phyloP scores from a whole-genome alignment of 2,888 invertebrate species.

The Erebia epiphron region DNA sequence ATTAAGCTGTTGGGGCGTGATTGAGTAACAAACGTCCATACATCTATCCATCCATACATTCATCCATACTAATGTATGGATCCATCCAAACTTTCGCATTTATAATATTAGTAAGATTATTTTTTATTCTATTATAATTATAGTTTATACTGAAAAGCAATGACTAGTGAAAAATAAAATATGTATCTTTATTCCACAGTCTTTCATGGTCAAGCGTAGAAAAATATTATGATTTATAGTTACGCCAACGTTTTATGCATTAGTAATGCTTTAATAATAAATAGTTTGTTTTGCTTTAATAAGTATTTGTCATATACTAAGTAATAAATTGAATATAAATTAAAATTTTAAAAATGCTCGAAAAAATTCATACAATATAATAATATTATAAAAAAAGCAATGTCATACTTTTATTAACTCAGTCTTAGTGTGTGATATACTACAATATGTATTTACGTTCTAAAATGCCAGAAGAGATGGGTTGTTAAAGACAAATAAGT shows the following conservation, averaged over 20 bases:
- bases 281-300: slow-evolving; percentile 15
- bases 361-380: slow-evolving; percentile 33
- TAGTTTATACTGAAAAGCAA: too few relatives aligned
- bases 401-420: slow-evolving; percentile 32
- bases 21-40: too few relatives aligned
- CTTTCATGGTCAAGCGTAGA: neutral
- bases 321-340: slow-evolving; percentile 31
- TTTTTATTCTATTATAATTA: too few relatives aligned
- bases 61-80: too few relatives aligned
- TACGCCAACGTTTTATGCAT: slow-evolving; percentile 15
- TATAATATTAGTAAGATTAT: too few relatives aligned
- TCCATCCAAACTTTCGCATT: too few relatives aligned
- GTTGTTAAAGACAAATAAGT: neutral
- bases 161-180: too few relatives aligned
- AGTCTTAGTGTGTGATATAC: slow-evolving; percentile 30
- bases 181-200: neutral
- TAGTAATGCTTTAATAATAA: neutral
- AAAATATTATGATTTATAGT: neutral
- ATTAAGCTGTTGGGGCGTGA: too few relatives aligned
- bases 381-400: slow-evolving; percentile 23
- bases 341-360: slow-evolving; percentile 24
- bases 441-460: slow-evolving; percentile 13
- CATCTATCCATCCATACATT: too few relatives aligned
- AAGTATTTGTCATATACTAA: slow-evolving; percentile 18
- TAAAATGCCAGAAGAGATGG: slow-evolving; percentile 25